Conservation (phyloP, 2,888 invertebrate genomes). For the Hemaris fuciformis region DNA sequence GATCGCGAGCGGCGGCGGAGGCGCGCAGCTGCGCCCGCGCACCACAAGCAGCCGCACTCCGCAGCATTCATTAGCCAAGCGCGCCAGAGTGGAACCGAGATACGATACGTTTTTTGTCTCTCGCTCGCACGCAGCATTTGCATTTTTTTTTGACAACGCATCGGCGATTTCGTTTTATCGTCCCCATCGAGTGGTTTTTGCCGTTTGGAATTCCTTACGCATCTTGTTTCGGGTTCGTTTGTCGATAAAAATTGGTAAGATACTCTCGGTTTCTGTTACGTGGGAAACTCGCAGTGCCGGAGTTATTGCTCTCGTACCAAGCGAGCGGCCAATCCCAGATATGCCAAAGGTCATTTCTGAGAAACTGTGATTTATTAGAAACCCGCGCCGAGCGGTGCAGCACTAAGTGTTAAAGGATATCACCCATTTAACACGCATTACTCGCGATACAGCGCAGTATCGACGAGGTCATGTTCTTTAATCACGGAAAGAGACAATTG, state of each 20-base stretch:
- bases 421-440: slow-evolving; percentile 40
- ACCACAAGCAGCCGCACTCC: slow-evolving; percentile 34
- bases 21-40: slow-evolving; percentile 73
- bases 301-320: background rate
- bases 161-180: slow-evolving; percentile 79
- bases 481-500: slow-evolving; percentile 30
- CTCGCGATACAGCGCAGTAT: slow-evolving; percentile 32
- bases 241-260: slow-evolving; percentile 33
- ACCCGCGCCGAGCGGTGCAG: slow-evolving; percentile 6
- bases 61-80: slow-evolving; percentile 69
- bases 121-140: slow-evolving; percentile 75
- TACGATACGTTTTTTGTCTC: slow-evolving; percentile 78
- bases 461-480: slow-evolving; percentile 42
- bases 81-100: slow-evolving; percentile 78
- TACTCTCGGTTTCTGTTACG: slow-evolving; percentile 36
- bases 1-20: slow-evolving; percentile 44
- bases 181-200: slow-evolving; percentile 76
- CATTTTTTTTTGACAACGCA: slow-evolving; percentile 76
- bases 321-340: slow-evolving; percentile 1
- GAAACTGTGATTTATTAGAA: slow-evolving; percentile 5
- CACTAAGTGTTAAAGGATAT: slow-evolving; percentile 30
- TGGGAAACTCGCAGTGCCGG: slow-evolving; percentile 31
- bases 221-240: slow-evolving; percentile 68
- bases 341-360: slow-evolving; percentile 7
- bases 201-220: slow-evolving; percentile 74